Evolutionary conservation across 2,797 vertebrate genomes (phyloP), one percentile per base, ranked within the genome.

Genomic region (Delichon dasypus): DNA sequence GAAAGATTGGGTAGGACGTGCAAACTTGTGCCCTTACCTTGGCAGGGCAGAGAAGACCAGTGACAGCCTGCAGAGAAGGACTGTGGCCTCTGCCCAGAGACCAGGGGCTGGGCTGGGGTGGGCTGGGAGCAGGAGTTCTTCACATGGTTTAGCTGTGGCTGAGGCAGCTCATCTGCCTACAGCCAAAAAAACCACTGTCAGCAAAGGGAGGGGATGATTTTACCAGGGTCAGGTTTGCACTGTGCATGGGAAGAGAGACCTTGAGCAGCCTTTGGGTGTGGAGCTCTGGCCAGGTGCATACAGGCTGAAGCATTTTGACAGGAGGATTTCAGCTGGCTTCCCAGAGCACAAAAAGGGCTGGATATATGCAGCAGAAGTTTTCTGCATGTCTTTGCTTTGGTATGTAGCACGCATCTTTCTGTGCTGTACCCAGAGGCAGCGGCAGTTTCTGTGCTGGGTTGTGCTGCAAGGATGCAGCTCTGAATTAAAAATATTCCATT

Each of bases 201-300:
- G 51, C 2, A 7, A 70, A 42, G 22, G 20, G 29, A 82, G 55
- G 10, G 27, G 34, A 11, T 5, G 9, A 3, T 82, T 66, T 64
- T 50, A 10, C 8, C 45, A 10, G 21, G 21, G 15, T 57, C 21
- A 20, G 30, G 30, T 87, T 55, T 75, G n/a, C 26, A 3, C 10
- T 10, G 18, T 25, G 0, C 5, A 0, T 8, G 11, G 16, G 29
- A 34, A 65, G 26, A 38, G 4, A 36, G 38, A 25, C 38, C 14
- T 45, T 26, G 55, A 54, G 66, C 51, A 55, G 16, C 32, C 53
- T 66, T 70, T 81, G 74, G 26, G 16, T 9, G 4, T 27, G 74
- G 54, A 44, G 45, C 71, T 62, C 15, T 30, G 29, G 34, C 36
- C 48, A 19, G 74, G 30, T 11, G 34, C 15, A n/a, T 8, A 25